Base-by-base conservation (phyloP, 2,797 vertebrate genomes). In the Sebastes taczanowskii region DNA sequence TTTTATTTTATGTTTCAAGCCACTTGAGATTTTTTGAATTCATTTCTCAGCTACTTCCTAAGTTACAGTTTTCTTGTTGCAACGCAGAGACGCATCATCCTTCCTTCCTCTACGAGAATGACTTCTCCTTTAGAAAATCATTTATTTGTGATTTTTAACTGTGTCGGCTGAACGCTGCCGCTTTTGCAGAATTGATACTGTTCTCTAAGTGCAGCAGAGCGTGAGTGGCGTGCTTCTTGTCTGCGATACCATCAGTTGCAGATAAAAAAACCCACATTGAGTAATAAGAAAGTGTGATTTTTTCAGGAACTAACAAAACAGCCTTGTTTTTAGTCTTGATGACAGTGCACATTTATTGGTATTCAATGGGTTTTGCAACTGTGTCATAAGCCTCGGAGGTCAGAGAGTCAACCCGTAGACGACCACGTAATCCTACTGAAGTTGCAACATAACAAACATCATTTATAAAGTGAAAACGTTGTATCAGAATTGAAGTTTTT, bases 61-160 rank as follows among this genome's bases (percentile, higher is more conserved):
- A 53, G 58, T 59, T 63, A 52, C 55, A 55, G 63, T 85, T 72
- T 67, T 14, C 61, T 67, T 74, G 29, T 61, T 84, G 71, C 58
- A 30, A 30, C 29, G 27, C 49, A n/a, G 11, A 32, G 16, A 60
- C 29, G 27, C 4, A 13, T 46, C n/a, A 63, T 14, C 20, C 25
- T 77, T 79, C 64, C 82, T 80, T 84, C 73, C 63, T 80, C 72
- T 38, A 69, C 56, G 27, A 52, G 30, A 71, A 59, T 52, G 14
- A 55, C 29, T 7, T 78, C 56, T 72, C 22, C 23, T 76, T 58
- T 32, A 65, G 9, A 82, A 82, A 70, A 60, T 42, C 2, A 42
- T 23, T 32, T 25, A 53, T 74, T 16, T 42, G 18, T 66, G 55
- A 74, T 46, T 46, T 55, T 30, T n/a, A 14, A 22, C 10, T 16